Percentiles rank a stretch among this genome's conserved stretches.
phyloP scores from a whole-genome alignment of 2,888 invertebrate species.

The Macrosoma leucophasiata region DNA sequence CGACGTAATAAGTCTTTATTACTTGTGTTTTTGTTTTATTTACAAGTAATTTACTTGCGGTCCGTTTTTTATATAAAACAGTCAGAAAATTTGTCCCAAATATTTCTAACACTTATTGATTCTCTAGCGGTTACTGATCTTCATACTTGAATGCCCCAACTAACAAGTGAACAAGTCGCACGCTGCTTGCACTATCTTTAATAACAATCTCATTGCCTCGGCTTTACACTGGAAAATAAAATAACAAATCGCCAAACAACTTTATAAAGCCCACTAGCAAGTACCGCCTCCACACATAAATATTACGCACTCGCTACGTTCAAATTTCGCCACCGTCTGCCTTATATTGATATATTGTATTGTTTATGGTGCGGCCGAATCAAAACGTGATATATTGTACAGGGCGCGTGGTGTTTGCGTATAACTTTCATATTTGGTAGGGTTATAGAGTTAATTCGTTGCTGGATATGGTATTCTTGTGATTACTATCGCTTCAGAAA shows the following conservation, averaged over 20 bases:
- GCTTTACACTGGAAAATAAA: conserved; percentile 29
- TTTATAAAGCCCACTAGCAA: conserved; percentile 34
- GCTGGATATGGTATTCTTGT: conserved; percentile 55
- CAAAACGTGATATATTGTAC: conserved; percentile 74
- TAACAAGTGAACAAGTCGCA: conserved; percentile 19
- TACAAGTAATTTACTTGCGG: too few relatives aligned
- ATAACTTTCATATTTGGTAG: conserved; percentile 72
- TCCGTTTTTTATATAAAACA: too few relatives aligned
- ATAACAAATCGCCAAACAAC: conserved; percentile 30
- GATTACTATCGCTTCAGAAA: too few relatives aligned
- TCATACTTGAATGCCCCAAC: conserved; percentile 1
- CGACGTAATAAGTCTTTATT: too few relatives aligned
- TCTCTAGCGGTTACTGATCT: too few relatives aligned
- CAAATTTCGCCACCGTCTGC: conserved; percentile 76
- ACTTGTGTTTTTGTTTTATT: too few relatives aligned
- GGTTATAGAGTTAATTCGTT: conserved; percentile 45
- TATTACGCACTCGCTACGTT: conserved; percentile 70
- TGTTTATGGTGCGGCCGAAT: conserved; percentile 75
- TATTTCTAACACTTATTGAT: too few relatives aligned
- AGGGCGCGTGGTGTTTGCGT: conserved; percentile 64
- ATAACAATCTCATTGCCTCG: conserved; percentile 26
- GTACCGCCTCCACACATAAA: conserved; percentile 50
- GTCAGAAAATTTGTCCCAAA: too few relatives aligned
- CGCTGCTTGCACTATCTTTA: conserved; percentile 23
- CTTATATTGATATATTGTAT: conserved; percentile 76